A percentile compares a stretch with the other conserved stretches of the same genome.
These are phyloP conservation scores for Cristatella mucedo DNA, from an alignment of 2,888 invertebrate genomes.

Conservation along the genomic window DNA sequence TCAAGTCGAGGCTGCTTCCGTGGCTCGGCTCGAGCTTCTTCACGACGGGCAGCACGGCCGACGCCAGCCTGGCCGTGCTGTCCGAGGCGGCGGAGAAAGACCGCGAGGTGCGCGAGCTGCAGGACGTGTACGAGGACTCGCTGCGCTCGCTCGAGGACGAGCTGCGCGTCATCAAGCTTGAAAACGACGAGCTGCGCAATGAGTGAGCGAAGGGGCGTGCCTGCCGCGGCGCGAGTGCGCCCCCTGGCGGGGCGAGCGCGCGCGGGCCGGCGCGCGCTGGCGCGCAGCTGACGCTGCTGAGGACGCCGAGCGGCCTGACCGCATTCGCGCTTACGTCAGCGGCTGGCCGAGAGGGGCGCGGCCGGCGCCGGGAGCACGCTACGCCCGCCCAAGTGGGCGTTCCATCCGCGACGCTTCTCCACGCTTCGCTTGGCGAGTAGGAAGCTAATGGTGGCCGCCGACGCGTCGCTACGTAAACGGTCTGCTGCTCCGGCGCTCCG, in stretches of 20 bases:
- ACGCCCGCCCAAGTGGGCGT: too few species aligned
- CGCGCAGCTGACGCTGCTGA: too few species aligned
- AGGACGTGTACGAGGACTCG: conserved; percentile 29
- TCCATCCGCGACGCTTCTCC: too few species aligned
- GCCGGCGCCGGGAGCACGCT: too few species aligned
- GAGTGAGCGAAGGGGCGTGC: conserved; percentile 30
- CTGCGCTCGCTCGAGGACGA: conserved; percentile 26
- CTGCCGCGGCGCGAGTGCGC: neutral
- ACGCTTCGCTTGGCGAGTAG: too few species aligned
- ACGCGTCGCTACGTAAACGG: too few species aligned
- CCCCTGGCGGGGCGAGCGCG: too few species aligned
- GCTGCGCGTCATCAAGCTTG: conserved; percentile 19
- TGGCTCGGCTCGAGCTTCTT: conserved; percentile 31
- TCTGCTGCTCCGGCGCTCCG: too few species aligned
- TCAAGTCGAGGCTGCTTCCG: conserved; percentile 32
- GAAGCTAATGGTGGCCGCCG: too few species aligned
- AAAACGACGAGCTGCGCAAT: conserved; percentile 27
- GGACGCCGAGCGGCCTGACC: neutral
- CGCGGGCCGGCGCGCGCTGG: too few species aligned
- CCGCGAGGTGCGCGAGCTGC: conserved; percentile 22
- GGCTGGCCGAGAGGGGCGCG: too few species aligned
- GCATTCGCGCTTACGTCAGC: neutral
- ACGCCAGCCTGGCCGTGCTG: conserved; percentile 23
- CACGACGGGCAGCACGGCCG: conserved; percentile 22
- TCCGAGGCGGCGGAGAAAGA: conserved; percentile 28